Base-by-base conservation (phyloP, 2,113 vertebrate species). In the Callospermophilus lateralis region DNA sequence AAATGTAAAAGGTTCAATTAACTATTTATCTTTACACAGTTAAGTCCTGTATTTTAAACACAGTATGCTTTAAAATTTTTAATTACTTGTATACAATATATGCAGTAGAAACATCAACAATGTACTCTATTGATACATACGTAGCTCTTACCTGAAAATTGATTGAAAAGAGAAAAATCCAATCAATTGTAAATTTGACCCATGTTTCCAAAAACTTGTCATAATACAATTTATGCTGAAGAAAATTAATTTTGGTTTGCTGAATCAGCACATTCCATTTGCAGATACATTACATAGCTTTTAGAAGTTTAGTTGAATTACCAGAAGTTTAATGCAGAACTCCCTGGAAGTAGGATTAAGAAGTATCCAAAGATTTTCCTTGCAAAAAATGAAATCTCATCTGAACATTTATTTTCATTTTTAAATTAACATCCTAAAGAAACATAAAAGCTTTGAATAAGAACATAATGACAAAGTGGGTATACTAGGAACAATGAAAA, bases 231-330 rank as follows among this genome's bases (percentile, higher is more conserved):
- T 94, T 87, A 77, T 94, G 24, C 76, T 91, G 74, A 90, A 70
- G 90, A 89, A 85, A 90, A 93, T 61, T 90, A 63, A 92, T 78
- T 67, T 90, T 95, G 63, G 16, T 39, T 94, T 96, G 89, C 93
- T 93, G 93, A 97, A 95, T 95, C 78, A 95, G 96, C 95, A 86
- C 91, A 94, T 97, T 96, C 70, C 90, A 90, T 96, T 95, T 95
- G 77, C 34, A 90, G n/a, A 34, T 79, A 79, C 42, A 58, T 86
- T 95, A 79, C 79, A 65, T 89, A 81, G 68, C 45, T 94, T 94
- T 80, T 61, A 73, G 95, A 63, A 83, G 37, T 94, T 93, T 72
- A 96, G 28, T 61, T 93, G 45, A 88, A 89, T 89, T 94, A 87
- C 55, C 83, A 88, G 73, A 94, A 93, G 32, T 76, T 86, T 95